Base-by-base conservation (phyloP, 92 coral and sea anemone species). In the Phenganax subtilis region DNA sequence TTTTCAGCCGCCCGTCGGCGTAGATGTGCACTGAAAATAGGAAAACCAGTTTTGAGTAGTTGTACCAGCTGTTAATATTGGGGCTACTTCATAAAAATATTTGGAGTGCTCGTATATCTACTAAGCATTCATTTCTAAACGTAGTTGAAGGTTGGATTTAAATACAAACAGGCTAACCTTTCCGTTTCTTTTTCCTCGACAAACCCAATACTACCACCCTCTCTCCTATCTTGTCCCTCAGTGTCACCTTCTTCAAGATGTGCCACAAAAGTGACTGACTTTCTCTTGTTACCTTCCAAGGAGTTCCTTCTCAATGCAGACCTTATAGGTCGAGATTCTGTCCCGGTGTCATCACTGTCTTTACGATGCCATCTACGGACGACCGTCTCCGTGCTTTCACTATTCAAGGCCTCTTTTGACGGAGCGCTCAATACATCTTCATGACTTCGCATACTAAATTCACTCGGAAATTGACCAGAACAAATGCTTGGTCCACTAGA, bases 1-100 rank as follows among this genome's bases (percentile, higher is more conserved):
- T 88, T 91, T 73, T 88, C 92, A 70, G 90, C 72, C 37, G 83
- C 81, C 82, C 84, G 83, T 68, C 92, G 85, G 67, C 81, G 81
- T 4, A 60, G 7, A 29, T 7, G 10, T 55, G 69, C 12, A 28
- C 81, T 76, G 55, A 76, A 60, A 54, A 8, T 27, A 11, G 44
- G 25, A 12, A 28, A 52, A 72, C 11, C 54, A 17, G 71, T 72
- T 11, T 7, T 7, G 10, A 8, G 54, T 3, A 53, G 0, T 68
- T 68, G 47, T 53, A 30, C 54, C 6, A 51, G 54, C 53, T 15
- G 54, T 2, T 2, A 37, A 37, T 1, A 37, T 37, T 37, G 2
- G 47, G 47, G 47, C 47, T 37, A 37, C 47, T 37, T 37, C 47
- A 37, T 37, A 37, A 37, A 37, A 37, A 37, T 37, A 37, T 37